Conservation (phyloP, 2,113 vertebrate species). For the Malurus elegans region DNA sequence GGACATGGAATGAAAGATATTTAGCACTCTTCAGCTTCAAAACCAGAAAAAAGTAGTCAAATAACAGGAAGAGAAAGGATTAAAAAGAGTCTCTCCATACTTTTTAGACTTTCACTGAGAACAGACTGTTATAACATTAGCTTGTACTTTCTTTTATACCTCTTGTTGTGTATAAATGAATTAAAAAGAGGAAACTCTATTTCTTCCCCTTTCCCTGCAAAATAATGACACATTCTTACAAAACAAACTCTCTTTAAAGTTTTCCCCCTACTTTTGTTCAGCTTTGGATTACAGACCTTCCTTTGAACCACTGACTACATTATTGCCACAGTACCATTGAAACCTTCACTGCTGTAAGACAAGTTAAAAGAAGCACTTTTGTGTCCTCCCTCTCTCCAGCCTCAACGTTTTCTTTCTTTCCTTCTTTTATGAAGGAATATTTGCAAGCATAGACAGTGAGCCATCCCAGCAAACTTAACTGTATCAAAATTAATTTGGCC, state of each 20-base stretch:
- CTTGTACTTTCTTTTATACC: neutral
- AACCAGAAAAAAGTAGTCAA: neutral
- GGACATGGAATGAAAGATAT: neutral
- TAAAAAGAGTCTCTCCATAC: neutral
- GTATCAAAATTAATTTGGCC: neutral
- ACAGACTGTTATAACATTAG: neutral
- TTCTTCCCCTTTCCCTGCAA: neutral
- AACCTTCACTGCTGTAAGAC: neutral
- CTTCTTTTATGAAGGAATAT: neutral
- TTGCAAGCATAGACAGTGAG: neutral
- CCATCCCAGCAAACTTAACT: neutral
- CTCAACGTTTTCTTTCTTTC: neutral
- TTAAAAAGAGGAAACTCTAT: neutral
- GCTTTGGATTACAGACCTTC: neutral
- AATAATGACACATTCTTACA: neutral
- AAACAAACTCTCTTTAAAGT: neutral
- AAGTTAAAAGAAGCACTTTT: neutral
- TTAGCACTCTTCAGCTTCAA: neutral
- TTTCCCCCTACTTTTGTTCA: neutral
- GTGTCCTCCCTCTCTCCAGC: neutral
- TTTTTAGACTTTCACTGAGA: neutral
- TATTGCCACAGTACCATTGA: neutral
- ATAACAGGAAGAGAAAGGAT: neutral
- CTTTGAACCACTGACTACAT: neutral
- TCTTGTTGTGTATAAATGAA: neutral